Evolutionary conservation across 2,888 invertebrate species (phyloP).

Genomic region (Amphipoea oculea): DNA sequence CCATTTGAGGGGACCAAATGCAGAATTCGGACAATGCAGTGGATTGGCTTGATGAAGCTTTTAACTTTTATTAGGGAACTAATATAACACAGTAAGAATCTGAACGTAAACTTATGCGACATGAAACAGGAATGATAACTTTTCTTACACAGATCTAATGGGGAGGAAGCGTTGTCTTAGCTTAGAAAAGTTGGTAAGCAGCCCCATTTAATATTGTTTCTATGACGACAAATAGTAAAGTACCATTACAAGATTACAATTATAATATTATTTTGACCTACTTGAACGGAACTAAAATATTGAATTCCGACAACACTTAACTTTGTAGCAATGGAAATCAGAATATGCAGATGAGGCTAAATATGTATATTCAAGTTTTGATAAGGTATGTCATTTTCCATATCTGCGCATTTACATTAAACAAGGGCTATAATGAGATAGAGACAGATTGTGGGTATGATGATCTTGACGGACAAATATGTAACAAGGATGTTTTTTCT

Average conservation of each 20-base stretch:
- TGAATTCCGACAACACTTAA: constrained; percentile 33
- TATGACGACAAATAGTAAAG: constrained; percentile 9
- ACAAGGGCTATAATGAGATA: neutral
- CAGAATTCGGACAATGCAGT: constrained; percentile 3
- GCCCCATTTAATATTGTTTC: constrained; percentile 3
- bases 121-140: neutral
- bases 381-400: constrained; percentile 22
- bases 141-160: neutral
- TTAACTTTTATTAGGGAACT: neutral
- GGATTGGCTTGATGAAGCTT: neutral
- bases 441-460: neutral
- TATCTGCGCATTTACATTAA: constrained; percentile 11
- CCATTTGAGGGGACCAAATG: constrained; percentile 7
- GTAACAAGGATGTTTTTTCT: neutral
- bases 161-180: too few relatives aligned
- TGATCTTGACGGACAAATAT: constrained; percentile 14
- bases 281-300: constrained; percentile 43
- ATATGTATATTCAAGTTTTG: constrained; percentile 12
- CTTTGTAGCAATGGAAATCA: constrained; percentile 33
- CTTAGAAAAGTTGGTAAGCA: neutral
- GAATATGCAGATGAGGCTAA: constrained; percentile 38
- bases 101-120: neutral
- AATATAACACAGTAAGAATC: neutral
- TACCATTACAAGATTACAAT: constrained; percentile 10
- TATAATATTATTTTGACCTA: constrained; percentile 37